Evolutionary conservation across 2,797 vertebrate species (phyloP), one percentile per base, ranked within the genome.

Genomic region (Diglossa cyanea): DNA sequence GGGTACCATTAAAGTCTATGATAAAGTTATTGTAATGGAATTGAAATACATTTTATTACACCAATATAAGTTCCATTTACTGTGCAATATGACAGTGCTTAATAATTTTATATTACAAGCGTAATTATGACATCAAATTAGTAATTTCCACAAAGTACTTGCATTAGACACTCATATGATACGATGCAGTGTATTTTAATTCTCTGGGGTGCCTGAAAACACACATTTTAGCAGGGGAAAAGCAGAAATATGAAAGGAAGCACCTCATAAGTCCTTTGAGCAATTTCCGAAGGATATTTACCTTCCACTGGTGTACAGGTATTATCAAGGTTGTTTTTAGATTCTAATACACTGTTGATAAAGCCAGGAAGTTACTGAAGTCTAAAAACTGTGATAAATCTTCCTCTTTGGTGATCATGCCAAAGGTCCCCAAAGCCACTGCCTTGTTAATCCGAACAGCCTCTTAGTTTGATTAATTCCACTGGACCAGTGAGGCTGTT

Each of bases 101-200:
- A 97, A 97, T 98, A 97, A 96, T 97, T 97, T 97, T 96, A 95
- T 97, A 97, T 96, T 97, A 50, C 91, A 94, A 80, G 93, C 72
- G 47, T 97, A 97, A 98, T 97, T 98, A 96, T 96, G 82, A 71
- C 94, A 97, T 96, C 96, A 97, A 96, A 97, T 98, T 97, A 97
- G 96, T 95, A 97, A 97, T 98, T 97, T 96, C 95, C 97, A 92
- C 21, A 30, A 96, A 97, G 95, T 60, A 79, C 90, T 97, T 96
- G 71, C 94, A 93, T 97, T 97, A 97, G 96, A 86, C 96, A 92
- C 86, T 84, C 91, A 28, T 89, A 76, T 84, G 89, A 88, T 90
- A 76, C 1, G 4, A 78, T 94, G 77, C 70, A 92, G 85, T 83
- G 53, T 92, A 63, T 96, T 97, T 93, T 86, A 95, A 50, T 81